These are phyloP conservation scores for Centropus unirufus DNA, from an alignment of 2,113 vertebrate species.

Conservation along the genomic window DNA sequence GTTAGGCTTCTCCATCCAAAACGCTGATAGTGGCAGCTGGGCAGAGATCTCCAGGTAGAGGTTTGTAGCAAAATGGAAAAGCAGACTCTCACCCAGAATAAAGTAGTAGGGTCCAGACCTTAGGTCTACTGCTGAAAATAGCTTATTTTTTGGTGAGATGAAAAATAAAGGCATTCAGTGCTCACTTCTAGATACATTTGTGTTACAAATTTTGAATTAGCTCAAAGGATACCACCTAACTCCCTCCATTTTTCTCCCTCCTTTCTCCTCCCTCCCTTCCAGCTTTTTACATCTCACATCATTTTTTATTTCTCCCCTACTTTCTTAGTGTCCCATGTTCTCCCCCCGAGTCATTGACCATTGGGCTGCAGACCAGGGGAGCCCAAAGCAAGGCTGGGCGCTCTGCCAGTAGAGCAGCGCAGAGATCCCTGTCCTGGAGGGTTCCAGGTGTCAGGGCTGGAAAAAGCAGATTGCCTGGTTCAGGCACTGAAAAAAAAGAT, in stretches of 20 bases:
- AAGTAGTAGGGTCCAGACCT: not conserved
- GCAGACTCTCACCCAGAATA: not conserved
- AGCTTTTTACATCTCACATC: not conserved
- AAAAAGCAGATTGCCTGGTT: not conserved
- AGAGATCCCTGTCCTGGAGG: not conserved
- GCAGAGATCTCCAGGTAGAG: not conserved
- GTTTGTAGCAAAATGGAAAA: not conserved
- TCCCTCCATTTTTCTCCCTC: not conserved
- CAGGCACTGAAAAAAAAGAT: not conserved
- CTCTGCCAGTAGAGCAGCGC: not conserved
- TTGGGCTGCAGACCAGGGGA: not conserved
- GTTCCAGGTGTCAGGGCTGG: not conserved
- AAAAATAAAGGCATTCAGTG: not conserved
- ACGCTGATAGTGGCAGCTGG: not conserved
- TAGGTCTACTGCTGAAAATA: not conserved
- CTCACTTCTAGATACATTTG: not conserved
- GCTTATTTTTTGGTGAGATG: not conserved
- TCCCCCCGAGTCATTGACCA: accelerated
- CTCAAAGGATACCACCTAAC: not conserved
- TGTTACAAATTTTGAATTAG: not conserved
- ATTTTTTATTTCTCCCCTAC: not conserved
- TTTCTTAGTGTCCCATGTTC: not conserved
- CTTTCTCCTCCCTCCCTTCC: not conserved
- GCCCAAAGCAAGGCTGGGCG: not conserved
- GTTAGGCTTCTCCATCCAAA: not conserved